Conservation (phyloP, 2,797 vertebrate species). For the Argyrosomus regius region DNA sequence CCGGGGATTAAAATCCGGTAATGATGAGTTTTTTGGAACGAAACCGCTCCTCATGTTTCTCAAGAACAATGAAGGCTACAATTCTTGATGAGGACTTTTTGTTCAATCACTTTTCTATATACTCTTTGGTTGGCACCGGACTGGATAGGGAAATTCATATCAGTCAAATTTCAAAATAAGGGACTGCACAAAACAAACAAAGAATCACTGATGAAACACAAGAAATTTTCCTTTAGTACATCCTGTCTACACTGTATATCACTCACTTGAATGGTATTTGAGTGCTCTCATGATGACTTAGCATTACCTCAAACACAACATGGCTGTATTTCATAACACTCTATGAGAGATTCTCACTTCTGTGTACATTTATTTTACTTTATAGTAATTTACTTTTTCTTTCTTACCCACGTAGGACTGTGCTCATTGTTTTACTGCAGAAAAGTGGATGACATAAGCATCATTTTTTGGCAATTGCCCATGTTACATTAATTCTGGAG, state of each 20-base stretch:
- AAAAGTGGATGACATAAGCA: slow-evolving; percentile 78
- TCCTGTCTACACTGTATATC: not conserved
- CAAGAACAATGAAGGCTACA: slow-evolving; percentile 20
- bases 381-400: slow-evolving; percentile 43
- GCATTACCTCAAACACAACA: slow-evolving; percentile 23
- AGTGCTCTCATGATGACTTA: slow-evolving; percentile 53
- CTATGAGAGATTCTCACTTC: slow-evolving; percentile 1
- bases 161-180: slow-evolving; percentile 28
- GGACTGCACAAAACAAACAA: not conserved
- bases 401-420: not conserved
- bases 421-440: slow-evolving; percentile 59
- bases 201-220: slow-evolving; percentile 1
- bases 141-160: not conserved
- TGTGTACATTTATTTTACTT: slow-evolving; percentile 11
- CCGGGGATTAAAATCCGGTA: slow-evolving; percentile 60
- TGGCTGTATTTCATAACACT: slow-evolving; percentile 34
- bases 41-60: slow-evolving; percentile 52
- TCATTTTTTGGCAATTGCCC: slow-evolving; percentile 73
- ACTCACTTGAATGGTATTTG: slow-evolving; percentile 40
- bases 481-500: slow-evolving; percentile 79
- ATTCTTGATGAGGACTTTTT: slow-evolving; percentile 15
- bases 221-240: not conserved
- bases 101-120: slow-evolving; percentile 7
- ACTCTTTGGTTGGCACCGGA: not conserved
- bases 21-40: slow-evolving; percentile 44